Evolutionary conservation across 2,888 invertebrate species (phyloP).

Genomic region (Eucriotettix oculatus): DNA sequence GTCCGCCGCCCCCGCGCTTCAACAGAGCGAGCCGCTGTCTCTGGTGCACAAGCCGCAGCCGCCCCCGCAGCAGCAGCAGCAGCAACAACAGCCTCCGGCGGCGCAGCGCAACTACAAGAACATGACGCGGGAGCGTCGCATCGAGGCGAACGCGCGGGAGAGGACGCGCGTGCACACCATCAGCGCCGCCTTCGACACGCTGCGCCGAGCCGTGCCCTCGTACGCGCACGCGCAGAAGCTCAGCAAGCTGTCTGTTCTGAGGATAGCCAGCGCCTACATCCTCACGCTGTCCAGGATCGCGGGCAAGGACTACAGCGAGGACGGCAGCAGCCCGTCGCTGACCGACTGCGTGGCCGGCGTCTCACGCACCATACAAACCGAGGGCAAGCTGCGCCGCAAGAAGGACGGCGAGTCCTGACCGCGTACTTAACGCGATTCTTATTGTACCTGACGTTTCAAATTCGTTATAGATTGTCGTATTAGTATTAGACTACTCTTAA

Average conservation of each 20-base stretch:
- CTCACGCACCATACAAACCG: constrained; percentile 83
- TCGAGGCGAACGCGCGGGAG: constrained; percentile 89
- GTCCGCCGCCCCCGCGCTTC: constrained; percentile 11
- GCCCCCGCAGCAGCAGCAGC: constrained; percentile 9
- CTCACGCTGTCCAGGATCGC: constrained; percentile 66
- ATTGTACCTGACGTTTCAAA: no score
- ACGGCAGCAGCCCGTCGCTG: constrained; percentile 41
- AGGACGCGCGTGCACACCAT: constrained; percentile 88
- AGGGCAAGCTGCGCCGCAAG: constrained; percentile 74
- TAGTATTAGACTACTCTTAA: no score
- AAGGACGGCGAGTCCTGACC: constrained; percentile 38
- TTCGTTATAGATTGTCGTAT: no score
- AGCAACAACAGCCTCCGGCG: constrained; percentile 11
- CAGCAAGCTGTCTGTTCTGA: constrained; percentile 77
- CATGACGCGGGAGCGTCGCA: constrained; percentile 81
- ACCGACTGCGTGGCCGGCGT: constrained; percentile 68
- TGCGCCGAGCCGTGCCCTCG: constrained; percentile 69
- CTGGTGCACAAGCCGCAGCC: constrained; percentile 34
- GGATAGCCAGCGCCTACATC: constrained; percentile 89
- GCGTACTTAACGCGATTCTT: no score
- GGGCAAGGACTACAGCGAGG: constrained; percentile 47
- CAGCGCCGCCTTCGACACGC: constrained; percentile 84
- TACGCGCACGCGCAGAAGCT: constrained; percentile 88
- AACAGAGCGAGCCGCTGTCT: constrained; percentile 7
- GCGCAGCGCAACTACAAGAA: constrained; percentile 76